phyloP scores from a whole-genome alignment of 2,113 vertebrate species.

The Heloderma charlesbogerti region DNA sequence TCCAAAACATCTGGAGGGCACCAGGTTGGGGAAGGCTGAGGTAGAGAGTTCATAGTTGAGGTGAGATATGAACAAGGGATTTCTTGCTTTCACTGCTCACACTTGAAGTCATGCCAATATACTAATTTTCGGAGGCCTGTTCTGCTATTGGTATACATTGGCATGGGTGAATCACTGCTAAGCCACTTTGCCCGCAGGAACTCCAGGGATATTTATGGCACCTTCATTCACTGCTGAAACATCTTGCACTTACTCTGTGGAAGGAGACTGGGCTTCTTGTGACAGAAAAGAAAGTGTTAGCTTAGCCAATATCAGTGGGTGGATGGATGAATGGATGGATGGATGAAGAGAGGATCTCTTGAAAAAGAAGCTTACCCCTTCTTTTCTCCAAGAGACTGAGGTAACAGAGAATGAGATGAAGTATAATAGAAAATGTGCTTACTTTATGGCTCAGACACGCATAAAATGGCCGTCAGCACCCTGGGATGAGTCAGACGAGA shows the following conservation, averaged over 20 bases:
- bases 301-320: constrained; percentile 46
- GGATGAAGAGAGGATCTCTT: not conserved
- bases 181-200: not conserved
- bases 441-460: constrained; percentile 93
- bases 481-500: constrained; percentile 81
- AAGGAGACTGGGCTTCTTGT: constrained; percentile 53
- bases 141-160: not conserved
- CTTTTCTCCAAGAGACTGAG: not conserved
- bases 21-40: too few relatives aligned
- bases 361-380: constrained; percentile 7
- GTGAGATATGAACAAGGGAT: not conserved
- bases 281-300: constrained; percentile 27
- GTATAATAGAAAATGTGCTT: constrained; percentile 81
- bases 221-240: not conserved
- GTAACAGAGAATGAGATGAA: constrained; percentile 48
- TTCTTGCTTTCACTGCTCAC: not conserved
- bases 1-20: too few relatives aligned
- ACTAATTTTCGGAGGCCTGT: not conserved
- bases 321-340: not conserved
- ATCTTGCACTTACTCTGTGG: constrained; percentile 43
- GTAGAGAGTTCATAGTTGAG: not conserved
- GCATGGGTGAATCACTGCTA: not conserved
- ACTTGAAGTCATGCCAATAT: not conserved
- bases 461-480: constrained; percentile 88
- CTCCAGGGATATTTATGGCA: not conserved